Evolutionary conservation across 1,140 invertebrate genomes (phyloP).

Genomic region (Aradophagus sp.): DNA sequence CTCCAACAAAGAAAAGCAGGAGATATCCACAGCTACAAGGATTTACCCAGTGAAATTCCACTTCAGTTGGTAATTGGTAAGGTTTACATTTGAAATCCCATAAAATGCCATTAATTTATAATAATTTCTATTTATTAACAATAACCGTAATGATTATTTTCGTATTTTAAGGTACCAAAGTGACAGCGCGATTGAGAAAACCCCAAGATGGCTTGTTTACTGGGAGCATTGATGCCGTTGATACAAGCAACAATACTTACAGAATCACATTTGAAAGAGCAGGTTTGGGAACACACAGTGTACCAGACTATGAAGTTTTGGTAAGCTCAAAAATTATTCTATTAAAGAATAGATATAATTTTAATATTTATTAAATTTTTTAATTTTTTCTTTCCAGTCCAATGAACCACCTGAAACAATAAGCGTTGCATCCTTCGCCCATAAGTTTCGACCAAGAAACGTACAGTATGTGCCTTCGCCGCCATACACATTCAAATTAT

Average conservation of each 20-base stretch:
- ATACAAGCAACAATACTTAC: constrained; percentile 97
- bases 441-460: constrained; percentile 85
- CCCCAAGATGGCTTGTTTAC: constrained; percentile 98
- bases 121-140: constrained; percentile 5
- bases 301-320: constrained; percentile 97
- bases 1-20: constrained; percentile 94
- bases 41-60: constrained; percentile 96
- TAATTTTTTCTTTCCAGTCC: constrained; percentile 74
- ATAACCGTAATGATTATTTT: too few species aligned
- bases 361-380: constrained; percentile 1
- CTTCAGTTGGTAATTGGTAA: constrained; percentile 94
- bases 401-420: constrained; percentile 94
- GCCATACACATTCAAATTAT: constrained; percentile 74
- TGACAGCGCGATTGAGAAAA: constrained; percentile 90
- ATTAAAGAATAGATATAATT: neutral
- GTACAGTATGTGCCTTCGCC: constrained; percentile 77
- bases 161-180: constrained; percentile 82
- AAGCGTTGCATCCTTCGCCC: constrained; percentile 88
- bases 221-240: constrained; percentile 97
- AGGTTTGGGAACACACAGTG: constrained; percentile 95
- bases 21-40: constrained; percentile 87
- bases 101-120: neutral
- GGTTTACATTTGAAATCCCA: too few species aligned
- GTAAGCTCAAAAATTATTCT: constrained; percentile 66
- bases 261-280: constrained; percentile 96